phyloP scores from a whole-genome alignment of 2,797 vertebrate genomes.

The Synanceia verrucosa region DNA sequence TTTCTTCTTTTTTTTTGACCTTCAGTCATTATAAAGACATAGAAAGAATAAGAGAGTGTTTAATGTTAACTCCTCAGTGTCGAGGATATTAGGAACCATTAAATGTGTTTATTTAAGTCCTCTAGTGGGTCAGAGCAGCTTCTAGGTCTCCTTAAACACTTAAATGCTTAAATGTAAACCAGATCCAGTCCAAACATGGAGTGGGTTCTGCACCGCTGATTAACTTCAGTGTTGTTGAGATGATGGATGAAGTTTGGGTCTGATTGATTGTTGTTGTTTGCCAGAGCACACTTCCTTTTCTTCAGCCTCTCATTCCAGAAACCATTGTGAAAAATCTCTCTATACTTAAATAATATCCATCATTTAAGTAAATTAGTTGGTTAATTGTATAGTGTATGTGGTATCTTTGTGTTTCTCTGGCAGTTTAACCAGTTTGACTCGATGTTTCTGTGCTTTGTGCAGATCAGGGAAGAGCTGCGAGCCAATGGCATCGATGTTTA shows the following conservation, averaged over 20 bases:
- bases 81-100: slow-evolving; percentile 25
- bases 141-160: not conserved
- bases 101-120: slow-evolving; percentile 40
- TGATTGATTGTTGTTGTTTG: slow-evolving; percentile 23
- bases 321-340: not conserved
- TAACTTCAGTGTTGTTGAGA: not conserved
- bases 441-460: slow-evolving; percentile 8
- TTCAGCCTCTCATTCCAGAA: slow-evolving; percentile 1
- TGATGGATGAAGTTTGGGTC: slow-evolving; percentile 35
- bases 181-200: not conserved
- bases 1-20: slow-evolving; percentile 32
- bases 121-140: not conserved
- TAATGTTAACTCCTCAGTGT: slow-evolving; percentile 32
- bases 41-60: slow-evolving; percentile 11
- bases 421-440: not conserved
- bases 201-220: not conserved
- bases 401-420: not conserved
- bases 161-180: slow-evolving; percentile 19
- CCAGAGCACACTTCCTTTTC: not conserved
- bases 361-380: not conserved
- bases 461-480: slow-evolving; percentile 95
- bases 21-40: slow-evolving; percentile 40
- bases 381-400: not conserved
- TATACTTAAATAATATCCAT: not conserved
- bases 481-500: slow-evolving; percentile 96